phyloP scores from a whole-genome alignment of 2,888 invertebrate species.

The Adelognathus sp. region DNA sequence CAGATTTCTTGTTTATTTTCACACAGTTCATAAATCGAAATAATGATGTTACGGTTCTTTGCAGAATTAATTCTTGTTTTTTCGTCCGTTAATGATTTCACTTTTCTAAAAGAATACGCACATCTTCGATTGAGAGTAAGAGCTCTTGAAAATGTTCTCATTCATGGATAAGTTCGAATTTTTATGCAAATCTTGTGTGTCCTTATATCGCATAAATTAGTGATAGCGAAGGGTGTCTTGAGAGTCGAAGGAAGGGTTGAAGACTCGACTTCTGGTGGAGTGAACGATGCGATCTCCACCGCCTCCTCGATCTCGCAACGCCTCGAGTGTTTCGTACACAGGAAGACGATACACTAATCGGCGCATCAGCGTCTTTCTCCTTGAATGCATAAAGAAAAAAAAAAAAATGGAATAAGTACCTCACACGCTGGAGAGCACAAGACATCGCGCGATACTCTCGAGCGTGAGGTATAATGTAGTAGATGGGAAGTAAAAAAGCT shows the following conservation, averaged over 20 bases:
- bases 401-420: constrained; percentile 26
- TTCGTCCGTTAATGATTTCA: too few species aligned
- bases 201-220: background rate
- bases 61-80: too few species aligned
- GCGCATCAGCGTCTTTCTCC: constrained; percentile 12
- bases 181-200: too few species aligned
- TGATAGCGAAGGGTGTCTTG: constrained; percentile 4
- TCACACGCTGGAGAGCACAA: constrained; percentile 30
- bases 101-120: too few species aligned
- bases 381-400: background rate
- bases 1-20: too few species aligned
- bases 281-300: constrained; percentile 42
- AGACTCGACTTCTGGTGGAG: constrained; percentile 7
- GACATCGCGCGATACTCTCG: constrained; percentile 19
- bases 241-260: constrained; percentile 18
- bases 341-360: background rate
- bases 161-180: too few species aligned
- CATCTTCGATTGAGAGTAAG: too few species aligned
- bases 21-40: too few species aligned
- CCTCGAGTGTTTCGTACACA: constrained; percentile 10
- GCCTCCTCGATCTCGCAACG: constrained; percentile 12
- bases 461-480: constrained; percentile 44
- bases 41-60: too few species aligned
- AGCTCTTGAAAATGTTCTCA: too few species aligned
- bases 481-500: background rate